Evolutionary conservation across 2,888 invertebrate genomes (phyloP), one percentile per base, ranked within the genome.

Genomic region (Agrilus biguttatus): DNA sequence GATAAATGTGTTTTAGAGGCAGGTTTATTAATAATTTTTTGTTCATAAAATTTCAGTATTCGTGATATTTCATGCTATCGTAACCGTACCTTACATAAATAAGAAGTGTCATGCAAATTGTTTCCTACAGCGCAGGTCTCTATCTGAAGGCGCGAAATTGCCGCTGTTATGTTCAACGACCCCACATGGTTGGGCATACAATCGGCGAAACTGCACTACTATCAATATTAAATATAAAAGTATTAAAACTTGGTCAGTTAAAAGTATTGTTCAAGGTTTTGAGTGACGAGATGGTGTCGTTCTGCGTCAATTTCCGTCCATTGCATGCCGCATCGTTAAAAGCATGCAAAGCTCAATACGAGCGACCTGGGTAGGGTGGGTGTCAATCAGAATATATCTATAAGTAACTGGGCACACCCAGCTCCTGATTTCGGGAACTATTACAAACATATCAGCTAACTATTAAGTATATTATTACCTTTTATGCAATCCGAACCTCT

Each of bases 381-480:
- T 65, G 64, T 61, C 61, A 60, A 60, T 62, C 61, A 61, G 60
- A 60, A 62, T n/a, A n/a, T 61, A 59, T 21, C 5, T 59, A 59
- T 54, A 57, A 52, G 57, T 10, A 28, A 28, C 58, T 60, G 58
- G 57, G 49, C 44, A 52, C 28, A 28, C 51, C 71, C 58, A 58
- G 64, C 62, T 57, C 28, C 28, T 28, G 59, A 62, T 61, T 63
- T 74, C 72, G 77, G 68, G 76, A 75, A 77, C 77, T 77, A 77
- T 76, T 75, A 73, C 73, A 65, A 75, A 77, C 77, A 77, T 77
- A 78, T 78, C 78, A 78, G 74, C 76, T 77, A 75, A 75, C 73
- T 75, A 73, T 63, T 63, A 62, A 60, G 62, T 62, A 60, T 63
- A 56, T 59, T 58, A 73, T 73, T 64, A 65, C 60, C 60, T 65